phyloP scores from a whole-genome alignment of 2,888 invertebrate species.

The Blomia tropicalis region DNA sequence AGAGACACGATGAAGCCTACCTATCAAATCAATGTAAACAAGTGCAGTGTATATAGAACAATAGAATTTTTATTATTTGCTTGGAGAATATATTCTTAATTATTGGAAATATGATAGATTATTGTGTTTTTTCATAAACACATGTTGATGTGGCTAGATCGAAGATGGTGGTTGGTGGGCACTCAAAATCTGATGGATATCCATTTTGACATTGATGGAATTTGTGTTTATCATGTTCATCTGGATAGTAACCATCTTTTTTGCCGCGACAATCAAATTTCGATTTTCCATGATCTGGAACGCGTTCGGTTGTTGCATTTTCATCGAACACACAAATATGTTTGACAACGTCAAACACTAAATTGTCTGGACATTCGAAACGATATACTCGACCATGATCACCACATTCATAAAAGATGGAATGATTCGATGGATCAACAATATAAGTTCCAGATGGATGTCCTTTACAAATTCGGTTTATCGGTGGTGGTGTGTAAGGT shows the following conservation, averaged over 20 bases:
- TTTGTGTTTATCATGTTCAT: background rate
- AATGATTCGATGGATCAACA: background rate
- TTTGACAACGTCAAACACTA: background rate
- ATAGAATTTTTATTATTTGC: too few species aligned
- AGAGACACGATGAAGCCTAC: too few species aligned
- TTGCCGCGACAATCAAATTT: background rate
- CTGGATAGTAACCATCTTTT: background rate
- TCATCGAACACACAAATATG: background rate
- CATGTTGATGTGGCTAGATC: background rate
- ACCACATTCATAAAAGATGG: background rate
- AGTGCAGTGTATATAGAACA: too few species aligned
- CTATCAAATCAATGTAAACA: too few species aligned
- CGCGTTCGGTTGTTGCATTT: background rate
- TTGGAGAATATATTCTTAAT: too few species aligned
- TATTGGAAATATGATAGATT: too few species aligned
- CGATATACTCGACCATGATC: background rate
- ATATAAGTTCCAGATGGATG: background rate
- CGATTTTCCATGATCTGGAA: background rate
- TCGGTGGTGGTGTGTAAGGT: too few species aligned
- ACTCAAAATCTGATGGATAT: background rate
- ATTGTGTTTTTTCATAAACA: too few species aligned
- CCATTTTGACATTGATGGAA: slow-evolving; percentile 2
- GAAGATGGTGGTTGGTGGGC: background rate
- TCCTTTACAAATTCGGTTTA: background rate
- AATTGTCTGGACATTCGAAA: background rate